Evolutionary conservation across 2,888 invertebrate genomes (phyloP).

Genomic region (Cylloceria caligata): DNA sequence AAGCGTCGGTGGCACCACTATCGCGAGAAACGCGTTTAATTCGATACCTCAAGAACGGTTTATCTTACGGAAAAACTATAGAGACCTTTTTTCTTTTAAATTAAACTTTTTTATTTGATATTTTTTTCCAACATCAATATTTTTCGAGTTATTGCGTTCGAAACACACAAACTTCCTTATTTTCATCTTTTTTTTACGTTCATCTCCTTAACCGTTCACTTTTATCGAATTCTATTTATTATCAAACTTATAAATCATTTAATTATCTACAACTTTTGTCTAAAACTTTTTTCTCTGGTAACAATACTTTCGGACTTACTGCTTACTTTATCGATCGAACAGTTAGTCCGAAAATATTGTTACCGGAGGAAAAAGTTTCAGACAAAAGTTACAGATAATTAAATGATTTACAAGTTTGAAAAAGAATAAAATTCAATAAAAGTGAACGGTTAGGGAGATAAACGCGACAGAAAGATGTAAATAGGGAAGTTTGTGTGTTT

Average conservation of each 20-base stretch:
- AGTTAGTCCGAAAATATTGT: background rate
- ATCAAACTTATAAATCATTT: conserved; percentile 31
- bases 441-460: conserved; percentile 18
- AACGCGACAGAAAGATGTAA: conserved; percentile 10
- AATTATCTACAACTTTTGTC: conserved; percentile 37
- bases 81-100: no score
- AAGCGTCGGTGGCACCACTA: no score
- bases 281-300: conserved; percentile 21
- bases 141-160: conserved; percentile 30
- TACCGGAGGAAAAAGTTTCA: conserved; percentile 19
- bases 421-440: background rate
- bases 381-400: conserved; percentile 34
- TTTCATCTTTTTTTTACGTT: conserved; percentile 19
- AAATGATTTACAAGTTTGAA: conserved; percentile 27
- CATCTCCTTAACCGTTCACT: conserved; percentile 15
- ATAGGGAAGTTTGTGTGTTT: conserved; percentile 27
- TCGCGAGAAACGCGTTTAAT: no score
- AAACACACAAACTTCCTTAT: conserved; percentile 26
- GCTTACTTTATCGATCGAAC: conserved; percentile 18
- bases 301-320: conserved; percentile 9
- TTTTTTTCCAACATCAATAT: conserved; percentile 3
- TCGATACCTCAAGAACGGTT: no score
- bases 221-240: background rate
- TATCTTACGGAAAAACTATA: no score
- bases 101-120: no score